Base-by-base conservation (phyloP, 2,113 vertebrate genomes). In the Centropus bengalensis region DNA sequence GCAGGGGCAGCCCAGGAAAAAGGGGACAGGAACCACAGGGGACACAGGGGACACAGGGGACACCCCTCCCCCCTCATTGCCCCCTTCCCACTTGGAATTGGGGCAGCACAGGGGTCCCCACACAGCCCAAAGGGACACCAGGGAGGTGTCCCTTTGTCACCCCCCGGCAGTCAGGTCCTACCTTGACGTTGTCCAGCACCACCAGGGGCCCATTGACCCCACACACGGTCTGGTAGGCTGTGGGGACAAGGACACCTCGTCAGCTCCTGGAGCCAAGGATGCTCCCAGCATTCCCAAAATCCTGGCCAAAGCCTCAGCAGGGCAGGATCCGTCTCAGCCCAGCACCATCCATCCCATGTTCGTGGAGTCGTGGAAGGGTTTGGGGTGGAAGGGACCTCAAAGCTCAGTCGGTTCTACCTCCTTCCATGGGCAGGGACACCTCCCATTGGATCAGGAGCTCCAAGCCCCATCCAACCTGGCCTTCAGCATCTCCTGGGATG, bases 151-250 rank as follows among this genome's bases (percentile, higher is more conserved):
- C 86, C 79, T 59, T 3, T 2, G 12, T 70, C 73, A 14, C 70
- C 59, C 14, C 0, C 12, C 5, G 0, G 22, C 16, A 2, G 45
- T 4, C 7, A 0, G 59, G 7, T 16, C 97, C 30, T 96, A 98
- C 98, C 98, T 98, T 98, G 32, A 98, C 98, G 0, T 98, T 98
- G 94, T 98, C 98, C 96, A 98, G 96, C 66, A 98, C 97, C 83
- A 98, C 98, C 68, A 98, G 86, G 0, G 98, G 98, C 40, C 98
- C 98, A 1, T 98, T 98, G 77, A 98, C 98, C 0, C 97, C 97
- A 10, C 98, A 98, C 59, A 98, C 98, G 0, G 98, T 98, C 96
- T 89, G 88, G 93, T 98, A 98, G 40, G 98, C 98, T 98, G 94
- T 36, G 44, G 33, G 55, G 8, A 30, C 23, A 17, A 38, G 52